Conservation (phyloP, 2,888 invertebrate species). For the Drosophila austrosaltans region DNA sequence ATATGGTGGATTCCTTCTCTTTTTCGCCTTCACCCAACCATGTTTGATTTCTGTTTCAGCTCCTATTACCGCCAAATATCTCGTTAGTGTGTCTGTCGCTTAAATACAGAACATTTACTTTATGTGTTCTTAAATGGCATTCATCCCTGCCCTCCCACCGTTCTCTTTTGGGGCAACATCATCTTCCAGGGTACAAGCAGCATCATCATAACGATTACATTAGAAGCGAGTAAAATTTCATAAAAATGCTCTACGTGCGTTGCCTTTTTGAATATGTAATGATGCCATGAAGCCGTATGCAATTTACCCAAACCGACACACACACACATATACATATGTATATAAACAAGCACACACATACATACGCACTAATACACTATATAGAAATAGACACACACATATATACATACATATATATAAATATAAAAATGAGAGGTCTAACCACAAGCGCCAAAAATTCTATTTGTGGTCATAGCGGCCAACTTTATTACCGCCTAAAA, state of each 20-base stretch:
- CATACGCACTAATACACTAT: slow-evolving; percentile 17
- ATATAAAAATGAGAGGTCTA: slow-evolving; percentile 27
- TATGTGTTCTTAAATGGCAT: slow-evolving; percentile 78
- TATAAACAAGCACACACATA: background rate
- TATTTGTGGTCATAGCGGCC: slow-evolving; percentile 64
- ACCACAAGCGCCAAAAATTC: slow-evolving; percentile 71
- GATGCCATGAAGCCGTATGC: slow-evolving; percentile 63
- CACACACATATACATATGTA: slow-evolving; percentile 2
- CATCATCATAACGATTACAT: slow-evolving; percentile 71
- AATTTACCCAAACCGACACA: slow-evolving; percentile 62
- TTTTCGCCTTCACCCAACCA: background rate
- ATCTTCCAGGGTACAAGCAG: slow-evolving; percentile 27
- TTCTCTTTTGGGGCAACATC: slow-evolving; percentile 10
- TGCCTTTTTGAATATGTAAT: slow-evolving; percentile 76
- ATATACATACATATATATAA: slow-evolving; percentile 20
- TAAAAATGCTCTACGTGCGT: slow-evolving; percentile 72
- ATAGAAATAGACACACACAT: slow-evolving; percentile 23
- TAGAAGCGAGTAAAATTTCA: slow-evolving; percentile 75
- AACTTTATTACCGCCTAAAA: slow-evolving; percentile 67
- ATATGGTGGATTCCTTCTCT: background rate
- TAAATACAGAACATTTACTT: slow-evolving; percentile 76
- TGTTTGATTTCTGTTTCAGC: slow-evolving; percentile 1
- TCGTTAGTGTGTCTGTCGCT: slow-evolving; percentile 58
- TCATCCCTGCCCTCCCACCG: background rate
- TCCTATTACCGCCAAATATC: slow-evolving; percentile 23